A percentile compares a stretch with the other conserved stretches of the same genome.
These are phyloP conservation scores for Aplysia californica DNA, from an alignment of 1,140 invertebrate species.

Conservation along the genomic window DNA sequence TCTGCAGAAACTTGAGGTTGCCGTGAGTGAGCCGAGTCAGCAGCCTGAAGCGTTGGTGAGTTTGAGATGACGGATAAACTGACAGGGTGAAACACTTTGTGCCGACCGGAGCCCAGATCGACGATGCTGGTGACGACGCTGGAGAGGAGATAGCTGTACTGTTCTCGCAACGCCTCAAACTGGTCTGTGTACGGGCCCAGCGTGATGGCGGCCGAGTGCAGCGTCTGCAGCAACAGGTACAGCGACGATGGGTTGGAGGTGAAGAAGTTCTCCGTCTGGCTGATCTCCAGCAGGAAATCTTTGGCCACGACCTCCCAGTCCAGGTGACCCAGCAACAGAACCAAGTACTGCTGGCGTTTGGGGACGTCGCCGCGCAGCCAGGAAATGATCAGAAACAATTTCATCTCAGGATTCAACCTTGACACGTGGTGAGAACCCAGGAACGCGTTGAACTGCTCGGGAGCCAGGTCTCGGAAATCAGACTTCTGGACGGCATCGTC, in stretches of 20 bases:
- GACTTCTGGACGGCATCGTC: conserved; percentile 69
- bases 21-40: too few species aligned
- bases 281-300: conserved; percentile 58
- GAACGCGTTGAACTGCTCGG: conserved; percentile 61
- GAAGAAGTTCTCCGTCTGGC: conserved; percentile 60
- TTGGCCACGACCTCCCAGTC: conserved; percentile 57
- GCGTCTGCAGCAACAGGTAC: conserved; percentile 72
- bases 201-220: conserved; percentile 72
- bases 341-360: conserved; percentile 51
- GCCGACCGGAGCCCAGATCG: not conserved
- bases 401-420: conserved; percentile 54
- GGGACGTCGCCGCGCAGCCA: conserved; percentile 57
- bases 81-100: conserved; percentile 10
- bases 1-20: too few species aligned
- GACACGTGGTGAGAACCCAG: conserved; percentile 52
- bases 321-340: conserved; percentile 50
- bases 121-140: conserved; percentile 46
- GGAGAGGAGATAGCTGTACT: conserved; percentile 61
- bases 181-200: conserved; percentile 70
- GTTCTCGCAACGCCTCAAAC: conserved; percentile 70
- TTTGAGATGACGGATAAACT: too few species aligned
- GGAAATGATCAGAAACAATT: conserved; percentile 57
- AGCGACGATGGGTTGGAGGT: conserved; percentile 63
- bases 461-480: conserved; percentile 66
- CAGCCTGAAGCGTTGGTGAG: too few species aligned